Percentiles rank a stretch among this genome's conserved stretches.
phyloP scores from a whole-genome alignment of 2,888 invertebrate genomes.

The Gandaritis pyraliata region DNA sequence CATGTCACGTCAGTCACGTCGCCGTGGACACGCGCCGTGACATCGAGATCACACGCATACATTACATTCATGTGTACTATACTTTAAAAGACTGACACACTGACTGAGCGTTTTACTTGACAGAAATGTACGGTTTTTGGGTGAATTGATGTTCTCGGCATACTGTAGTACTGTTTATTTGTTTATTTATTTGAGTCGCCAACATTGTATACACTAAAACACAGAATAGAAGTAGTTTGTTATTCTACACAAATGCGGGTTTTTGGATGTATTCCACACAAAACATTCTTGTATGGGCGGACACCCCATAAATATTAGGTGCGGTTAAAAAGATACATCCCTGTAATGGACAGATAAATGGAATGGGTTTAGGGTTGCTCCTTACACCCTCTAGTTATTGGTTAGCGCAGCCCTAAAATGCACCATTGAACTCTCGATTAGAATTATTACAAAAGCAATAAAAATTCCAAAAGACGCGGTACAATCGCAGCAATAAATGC shows the following conservation, averaged over 20 bases:
- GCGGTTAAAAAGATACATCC: neutral
- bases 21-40: constrained; percentile 6
- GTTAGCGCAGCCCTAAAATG: neutral
- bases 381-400: neutral
- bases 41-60: constrained; percentile 20
- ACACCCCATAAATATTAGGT: neutral
- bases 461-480: constrained; percentile 31
- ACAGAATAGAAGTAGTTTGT: no score
- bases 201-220: no score
- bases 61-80: constrained; percentile 10
- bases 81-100: constrained; percentile 15
- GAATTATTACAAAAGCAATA: constrained; percentile 22
- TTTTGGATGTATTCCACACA: no score
- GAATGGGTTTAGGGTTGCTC: neutral
- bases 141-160: neutral
- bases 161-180: no score
- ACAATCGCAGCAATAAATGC: constrained; percentile 40
- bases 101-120: constrained; percentile 8
- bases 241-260: no score
- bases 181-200: no score
- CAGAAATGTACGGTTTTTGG: constrained; percentile 13
- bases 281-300: no score
- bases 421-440: neutral
- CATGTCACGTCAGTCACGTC: constrained; percentile 20
- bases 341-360: neutral